Percentiles rank a stretch among this genome's conserved stretches.
Evolutionary conservation across 2,113 vertebrate species (phyloP).

Genomic region (Piaya cayana): DNA sequence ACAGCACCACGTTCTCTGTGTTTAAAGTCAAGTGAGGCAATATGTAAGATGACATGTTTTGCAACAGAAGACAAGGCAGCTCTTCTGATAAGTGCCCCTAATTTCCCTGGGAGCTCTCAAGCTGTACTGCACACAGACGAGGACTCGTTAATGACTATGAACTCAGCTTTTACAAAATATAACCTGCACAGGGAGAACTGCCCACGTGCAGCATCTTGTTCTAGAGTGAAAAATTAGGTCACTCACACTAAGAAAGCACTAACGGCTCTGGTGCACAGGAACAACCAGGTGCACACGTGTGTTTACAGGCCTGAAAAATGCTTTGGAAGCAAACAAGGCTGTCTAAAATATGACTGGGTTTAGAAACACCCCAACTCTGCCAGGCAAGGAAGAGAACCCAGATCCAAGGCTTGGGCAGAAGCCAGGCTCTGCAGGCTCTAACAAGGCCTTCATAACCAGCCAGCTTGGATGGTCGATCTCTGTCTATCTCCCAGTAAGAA

Average conservation of each 20-base stretch:
- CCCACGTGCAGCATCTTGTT: rapidly evolving
- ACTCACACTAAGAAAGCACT: not conserved
- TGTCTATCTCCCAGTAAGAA: not conserved
- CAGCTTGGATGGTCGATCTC: not conserved
- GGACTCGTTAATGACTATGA: not conserved
- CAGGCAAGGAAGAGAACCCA: not conserved
- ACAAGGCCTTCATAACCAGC: not conserved
- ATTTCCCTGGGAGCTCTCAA: not conserved
- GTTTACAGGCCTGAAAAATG: not conserved
- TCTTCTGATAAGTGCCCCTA: not conserved
- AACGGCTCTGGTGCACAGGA: not conserved
- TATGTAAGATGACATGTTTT: not conserved
- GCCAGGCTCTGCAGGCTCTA: not conserved
- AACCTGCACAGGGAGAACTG: not conserved
- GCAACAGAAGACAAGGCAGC: not conserved
- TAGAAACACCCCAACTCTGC: not conserved
- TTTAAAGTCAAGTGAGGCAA: not conserved
- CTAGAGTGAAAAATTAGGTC: not conserved
- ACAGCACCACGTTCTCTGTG: not conserved
- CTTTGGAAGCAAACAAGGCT: not conserved
- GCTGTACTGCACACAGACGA: not conserved
- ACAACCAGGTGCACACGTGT: rapidly evolving
- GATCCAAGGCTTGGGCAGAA: not conserved
- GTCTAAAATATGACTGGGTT: not conserved
- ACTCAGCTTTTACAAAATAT: not conserved